These are phyloP conservation scores for Crioceris asparagi DNA, from an alignment of 2,888 invertebrate genomes.

Conservation along the genomic window DNA sequence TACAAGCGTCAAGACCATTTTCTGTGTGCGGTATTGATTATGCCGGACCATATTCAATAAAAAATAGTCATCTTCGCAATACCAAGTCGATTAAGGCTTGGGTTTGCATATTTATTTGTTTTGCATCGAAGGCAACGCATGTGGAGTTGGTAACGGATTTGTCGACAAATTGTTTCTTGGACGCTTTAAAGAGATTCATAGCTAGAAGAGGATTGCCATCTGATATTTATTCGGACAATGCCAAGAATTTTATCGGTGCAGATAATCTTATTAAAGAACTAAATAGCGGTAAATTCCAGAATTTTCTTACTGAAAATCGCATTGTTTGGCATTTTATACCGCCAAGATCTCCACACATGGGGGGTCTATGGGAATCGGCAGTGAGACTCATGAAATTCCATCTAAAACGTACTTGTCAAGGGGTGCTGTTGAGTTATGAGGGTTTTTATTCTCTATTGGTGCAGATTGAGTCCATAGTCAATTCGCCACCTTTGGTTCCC, in stretches of 20 bases:
- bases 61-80: constrained; percentile 4
- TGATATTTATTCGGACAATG: constrained; percentile 19
- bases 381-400: constrained; percentile 11
- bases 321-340: constrained; percentile 15
- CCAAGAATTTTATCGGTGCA: constrained; percentile 18
- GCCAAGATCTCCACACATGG: constrained; percentile 13
- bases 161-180: constrained; percentile 18
- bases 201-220: constrained; percentile 18
- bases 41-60: constrained; percentile 14
- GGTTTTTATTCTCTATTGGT: constrained; percentile 20
- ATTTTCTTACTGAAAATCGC: constrained; percentile 1
- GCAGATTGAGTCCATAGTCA: too few species aligned
- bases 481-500: too few species aligned
- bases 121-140: constrained; percentile 19
- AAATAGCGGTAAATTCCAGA: constrained; percentile 3
- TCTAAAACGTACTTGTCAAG: constrained; percentile 16
- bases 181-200: constrained; percentile 19
- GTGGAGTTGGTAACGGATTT: constrained; percentile 19
- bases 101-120: constrained; percentile 12
- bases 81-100: constrained; percentile 11
- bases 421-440: constrained; percentile 17
- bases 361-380: constrained; percentile 15
- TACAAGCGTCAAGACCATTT: constrained; percentile 13
- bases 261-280: constrained; percentile 7
- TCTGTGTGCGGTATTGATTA: constrained; percentile 12